Evolutionary conservation across 1,140 invertebrate species (phyloP), one percentile per base, ranked within the genome.

Genomic region (Microplitis mediator): DNA sequence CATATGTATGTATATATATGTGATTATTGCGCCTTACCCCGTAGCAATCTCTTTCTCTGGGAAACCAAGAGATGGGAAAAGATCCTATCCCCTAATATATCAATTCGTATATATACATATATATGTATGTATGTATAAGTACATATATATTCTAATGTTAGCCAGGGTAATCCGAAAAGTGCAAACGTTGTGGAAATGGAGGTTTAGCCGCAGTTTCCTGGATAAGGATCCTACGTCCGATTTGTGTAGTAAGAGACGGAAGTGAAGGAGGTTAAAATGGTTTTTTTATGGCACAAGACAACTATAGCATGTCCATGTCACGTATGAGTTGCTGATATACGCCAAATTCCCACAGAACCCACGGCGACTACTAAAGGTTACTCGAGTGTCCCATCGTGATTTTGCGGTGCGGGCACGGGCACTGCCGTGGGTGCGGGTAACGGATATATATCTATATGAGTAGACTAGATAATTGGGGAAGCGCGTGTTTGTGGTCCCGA

Each of bases 111-210:
- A 9, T 11, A 45, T 45, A 39, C 36, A 39, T 39, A n/a, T n/a
- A 8, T 9, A 45, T 45, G 8, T 11, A 6, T 45, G 23, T 23
- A 23, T 23, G 23, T 23, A 23, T 23, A 23, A 23, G 23, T 23
- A 45, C 4, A 45, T 11, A 45, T 3, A 45, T 45, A 82, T 82
- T 82, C 80, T 82, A 82, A 82, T 82, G 81, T 81, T 23, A 79
- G 77, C 74, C 75, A 79, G 78, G 81, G 82, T 82, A 82, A 82
- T 82, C 77, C 80, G 73, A 82, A 82, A 82, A 82, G 80, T 81
- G 81, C 79, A 79, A 79, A 82, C 79, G 72, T 72, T 76, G 80
- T 79, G 80, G 80, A 82, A 81, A 82, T 77, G 76, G 75, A 75
- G 76, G 75, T 75, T 76, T 69, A 60, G 56, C 71, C 54, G 32